Evolutionary conservation across 2,113 vertebrate genomes (phyloP), one percentile per base, ranked within the genome.

Genomic region (Albula goreensis): DNA sequence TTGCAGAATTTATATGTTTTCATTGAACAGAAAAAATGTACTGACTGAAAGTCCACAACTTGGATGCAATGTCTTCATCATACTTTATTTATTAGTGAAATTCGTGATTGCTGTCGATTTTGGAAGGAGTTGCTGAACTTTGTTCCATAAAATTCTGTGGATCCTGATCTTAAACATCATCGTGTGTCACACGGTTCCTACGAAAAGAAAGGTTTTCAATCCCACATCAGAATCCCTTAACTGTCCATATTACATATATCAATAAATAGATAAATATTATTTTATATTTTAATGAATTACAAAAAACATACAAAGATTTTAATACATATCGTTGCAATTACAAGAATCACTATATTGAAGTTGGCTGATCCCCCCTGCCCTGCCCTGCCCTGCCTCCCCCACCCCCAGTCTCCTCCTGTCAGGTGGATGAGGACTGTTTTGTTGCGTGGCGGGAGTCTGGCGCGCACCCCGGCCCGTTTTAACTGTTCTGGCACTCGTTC

Each of bases 401-500:
- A 41, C 31, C 31, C 31, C 31, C 31, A 41, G 31, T 41, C 31
- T 41, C 31, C 31, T 41, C 31, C 31, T 41, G 31, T 41, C 31
- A 41, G 31, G 60, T 66, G 17, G 60, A 66, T 66, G 60, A 66
- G 22, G 60, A 66, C 60, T 19, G 60, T 66, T 41, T 66, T 66
- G 60, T 66, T 81, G 70, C 31, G 63, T 41, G 88, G 82, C 63
- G 53, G 86, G 88, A 84, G 86, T 84, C 78, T 66, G 22, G 60
- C 60, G 6, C 60, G 15, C 25, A 15, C 52, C 41, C 31, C 53
- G 88, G 88, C 85, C 82, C 87, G 87, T 88, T 91, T 93, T 98
- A 99, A 92, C 96, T 97, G 74, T 95, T 96, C 92, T 97, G 96
- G 95, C 98, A 99, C 91, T 99, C 98, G 8, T 99, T 98, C 90